Conservation (phyloP, 2,113 vertebrate species). For the Pseudolaguvia tuberculata region DNA sequence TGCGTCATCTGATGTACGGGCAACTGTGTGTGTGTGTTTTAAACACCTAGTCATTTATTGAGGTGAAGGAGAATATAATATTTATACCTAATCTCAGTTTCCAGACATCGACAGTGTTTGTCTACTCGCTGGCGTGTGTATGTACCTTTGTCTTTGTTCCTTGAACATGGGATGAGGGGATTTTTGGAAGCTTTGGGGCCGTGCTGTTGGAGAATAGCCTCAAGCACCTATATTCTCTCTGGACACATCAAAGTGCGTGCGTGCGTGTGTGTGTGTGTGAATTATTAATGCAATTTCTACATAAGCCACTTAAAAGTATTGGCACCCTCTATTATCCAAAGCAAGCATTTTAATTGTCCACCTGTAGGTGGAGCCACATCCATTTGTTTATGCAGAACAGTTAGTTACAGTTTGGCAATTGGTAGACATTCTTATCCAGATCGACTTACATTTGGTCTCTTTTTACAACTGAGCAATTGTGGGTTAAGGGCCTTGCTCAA, state of each 20-base stretch:
- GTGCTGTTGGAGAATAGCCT: conserved; percentile 27
- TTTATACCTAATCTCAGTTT: neutral
- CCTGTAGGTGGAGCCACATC: too few species aligned
- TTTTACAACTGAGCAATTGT: too few species aligned
- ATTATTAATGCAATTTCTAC: neutral
- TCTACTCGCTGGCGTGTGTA: neutral
- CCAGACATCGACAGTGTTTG: conserved; percentile 26
- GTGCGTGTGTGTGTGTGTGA: conserved; percentile 17
- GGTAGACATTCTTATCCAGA: too few species aligned
- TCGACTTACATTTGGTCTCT: too few species aligned
- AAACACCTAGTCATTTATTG: neutral
- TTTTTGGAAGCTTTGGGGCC: conserved; percentile 6
- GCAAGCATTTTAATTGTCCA: neutral
- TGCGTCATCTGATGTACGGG: conserved; percentile 15
- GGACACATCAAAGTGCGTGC: conserved; percentile 9
- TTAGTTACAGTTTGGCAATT: too few species aligned
- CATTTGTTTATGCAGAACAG: neutral
- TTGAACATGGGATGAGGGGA: conserved; percentile 10
- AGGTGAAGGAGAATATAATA: neutral
- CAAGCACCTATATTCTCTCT: conserved; percentile 2
- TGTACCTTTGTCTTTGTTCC: neutral
- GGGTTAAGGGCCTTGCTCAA: too few species aligned
- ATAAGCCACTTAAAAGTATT: neutral
- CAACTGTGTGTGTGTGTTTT: neutral
- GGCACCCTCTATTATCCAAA: too few species aligned